Base-by-base conservation (phyloP, 2,113 vertebrate genomes). In the Baryphthengus martii region DNA sequence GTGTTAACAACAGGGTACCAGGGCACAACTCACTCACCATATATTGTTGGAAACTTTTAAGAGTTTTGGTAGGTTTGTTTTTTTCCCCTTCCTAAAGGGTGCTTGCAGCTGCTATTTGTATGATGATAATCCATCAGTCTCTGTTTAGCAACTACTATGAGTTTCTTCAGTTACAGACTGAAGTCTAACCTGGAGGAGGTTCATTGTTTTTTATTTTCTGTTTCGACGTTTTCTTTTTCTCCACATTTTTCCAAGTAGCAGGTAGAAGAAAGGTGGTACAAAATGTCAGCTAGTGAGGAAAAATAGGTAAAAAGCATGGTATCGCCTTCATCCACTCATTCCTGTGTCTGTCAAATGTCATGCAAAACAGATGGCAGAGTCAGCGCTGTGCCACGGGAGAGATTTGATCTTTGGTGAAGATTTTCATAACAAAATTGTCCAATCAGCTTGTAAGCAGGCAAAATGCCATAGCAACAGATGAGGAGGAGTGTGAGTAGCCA, bases 381-480 rank as follows among this genome's bases (percentile, higher is more conserved):
- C 81, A 94, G 71, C 39, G 6, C 53, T 37, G 62, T 92, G 89
- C 81, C 66, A 79, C 39, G 4, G 85, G 77, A 95, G 71, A 93
- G 80, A 77, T 95, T 90, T 90, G 90, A 95, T 95, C 88, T 86
- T 77, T 63, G 90, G 35, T 88, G 86, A 79, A 53, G 85, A 70
- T 74, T 90, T 95, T 77, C 63, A 29, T 42, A 61, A 65, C 37
- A 93, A 66, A 88, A 95, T 67, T 74, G 76, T 62, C 83, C 72
- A 77, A 50, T 89, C 83, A 93, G 88, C 83, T 92, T 59, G 50
- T 93, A 14, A 86, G 83, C 80, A 77, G 90, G 90, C 92, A 96
- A 86, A 93, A 39, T 77, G 86, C 95, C 83, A 84, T 86, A 80
- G 80, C 76, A 90, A 87, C 95, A 96, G 96, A 90, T 93, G 91